A percentile compares a stretch with the other conserved stretches of the same genome.
Conservation (phyloP, 30 jellyfish, hydroid and myxozoan genomes). For the Hydra vulgaris region DNA sequence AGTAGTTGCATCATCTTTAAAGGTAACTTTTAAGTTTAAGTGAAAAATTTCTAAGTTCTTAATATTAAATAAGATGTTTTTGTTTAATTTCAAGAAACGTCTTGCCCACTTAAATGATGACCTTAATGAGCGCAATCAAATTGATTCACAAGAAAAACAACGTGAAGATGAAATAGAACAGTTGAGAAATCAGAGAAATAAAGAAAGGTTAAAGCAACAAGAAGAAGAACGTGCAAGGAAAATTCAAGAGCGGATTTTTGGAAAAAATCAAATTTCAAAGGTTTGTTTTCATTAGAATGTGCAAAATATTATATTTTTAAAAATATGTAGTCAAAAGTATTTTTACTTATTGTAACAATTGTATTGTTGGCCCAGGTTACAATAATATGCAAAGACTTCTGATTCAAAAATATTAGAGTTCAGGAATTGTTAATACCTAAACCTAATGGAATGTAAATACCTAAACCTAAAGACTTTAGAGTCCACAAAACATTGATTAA, state of each 20-base stretch:
- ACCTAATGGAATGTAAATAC: too few relatives aligned
- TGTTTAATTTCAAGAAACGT: slow-evolving; percentile 13
- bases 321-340: too few relatives aligned
- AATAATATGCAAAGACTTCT: too few relatives aligned
- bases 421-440: too few relatives aligned
- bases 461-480: too few relatives aligned
- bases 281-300: background rate
- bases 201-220: slow-evolving; percentile 13
- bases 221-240: slow-evolving; percentile 36
- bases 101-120: slow-evolving; percentile 24
- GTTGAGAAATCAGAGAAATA: background rate
- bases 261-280: slow-evolving; percentile 3
- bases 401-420: too few relatives aligned
- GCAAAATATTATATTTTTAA: background rate
- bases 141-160: slow-evolving; percentile 10
- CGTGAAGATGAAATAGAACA: slow-evolving; percentile 3
- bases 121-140: slow-evolving; percentile 2
- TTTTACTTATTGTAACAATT: too few relatives aligned
- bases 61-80: too few relatives aligned
- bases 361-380: too few relatives aligned
- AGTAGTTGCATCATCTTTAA: background rate
- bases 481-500: too few relatives aligned
- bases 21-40: too few relatives aligned
- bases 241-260: slow-evolving; percentile 32
- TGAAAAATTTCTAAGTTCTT: too few relatives aligned